Conservation (phyloP, 2,888 invertebrate species). For the Acanthopleura granulata region DNA sequence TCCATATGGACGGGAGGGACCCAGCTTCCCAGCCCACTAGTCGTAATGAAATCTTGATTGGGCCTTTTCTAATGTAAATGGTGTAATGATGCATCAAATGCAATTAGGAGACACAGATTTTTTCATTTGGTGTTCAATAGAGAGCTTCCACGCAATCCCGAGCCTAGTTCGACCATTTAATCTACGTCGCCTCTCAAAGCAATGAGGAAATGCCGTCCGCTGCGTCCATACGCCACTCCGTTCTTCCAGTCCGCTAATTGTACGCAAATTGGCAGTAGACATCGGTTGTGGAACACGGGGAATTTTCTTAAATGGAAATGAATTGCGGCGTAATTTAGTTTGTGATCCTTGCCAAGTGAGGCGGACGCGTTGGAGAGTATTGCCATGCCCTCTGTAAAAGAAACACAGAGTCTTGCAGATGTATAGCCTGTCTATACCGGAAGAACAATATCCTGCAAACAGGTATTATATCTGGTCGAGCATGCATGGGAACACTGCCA, state of each 20-base stretch:
- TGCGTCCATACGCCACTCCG: neutral
- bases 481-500: too few species aligned
- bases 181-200: neutral
- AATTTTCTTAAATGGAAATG: constrained; percentile 10
- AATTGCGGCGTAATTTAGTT: constrained; percentile 11
- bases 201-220: neutral
- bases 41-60: constrained; percentile 5
- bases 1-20: too few species aligned
- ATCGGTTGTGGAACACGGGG: neutral
- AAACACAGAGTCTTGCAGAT: too few species aligned
- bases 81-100: constrained; percentile 17
- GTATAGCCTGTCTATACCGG: too few species aligned
- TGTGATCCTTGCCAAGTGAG: constrained; percentile 1
- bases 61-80: constrained; percentile 17
- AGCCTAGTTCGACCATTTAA: neutral
- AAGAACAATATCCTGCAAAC: too few species aligned
- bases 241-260: neutral
- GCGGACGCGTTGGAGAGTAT: neutral
- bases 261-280: constrained; percentile 10
- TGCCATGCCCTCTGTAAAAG: too few species aligned
- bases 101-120: constrained; percentile 7
- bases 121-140: constrained; percentile 8
- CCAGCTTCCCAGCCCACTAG: neutral
- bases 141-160: neutral
- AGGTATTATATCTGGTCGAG: too few species aligned